Conservation (phyloP, 2,888 invertebrate species). For the Torymus tubicola region DNA sequence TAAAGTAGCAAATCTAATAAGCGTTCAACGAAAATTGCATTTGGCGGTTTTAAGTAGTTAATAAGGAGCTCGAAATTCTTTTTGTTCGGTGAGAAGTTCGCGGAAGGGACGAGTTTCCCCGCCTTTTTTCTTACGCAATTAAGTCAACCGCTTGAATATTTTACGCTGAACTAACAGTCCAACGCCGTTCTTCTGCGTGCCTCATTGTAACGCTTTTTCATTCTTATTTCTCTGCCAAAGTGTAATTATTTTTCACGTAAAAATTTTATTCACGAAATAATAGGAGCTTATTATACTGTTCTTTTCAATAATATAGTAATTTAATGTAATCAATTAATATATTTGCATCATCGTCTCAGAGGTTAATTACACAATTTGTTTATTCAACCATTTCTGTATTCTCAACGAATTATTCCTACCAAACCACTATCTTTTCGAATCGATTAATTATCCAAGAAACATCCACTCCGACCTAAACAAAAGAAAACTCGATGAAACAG, state of each 20-base stretch:
- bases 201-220: constrained; percentile 7
- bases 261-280: not conserved
- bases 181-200: not conserved
- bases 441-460: too few species aligned
- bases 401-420: too few species aligned
- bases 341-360: too few species aligned
- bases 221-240: not conserved
- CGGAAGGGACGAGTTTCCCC: constrained; percentile 48
- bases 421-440: too few species aligned
- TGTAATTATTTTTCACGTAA: not conserved
- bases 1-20: constrained; percentile 19
- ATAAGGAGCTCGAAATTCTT: constrained; percentile 23
- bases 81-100: constrained; percentile 18
- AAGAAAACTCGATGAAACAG: constrained; percentile 38
- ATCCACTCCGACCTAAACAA: not conserved
- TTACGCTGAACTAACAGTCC: constrained; percentile 58
- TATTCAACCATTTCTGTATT: too few species aligned
- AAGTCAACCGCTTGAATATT: constrained; percentile 66
- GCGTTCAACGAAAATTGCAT: constrained; percentile 32
- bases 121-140: constrained; percentile 61
- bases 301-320: too few species aligned
- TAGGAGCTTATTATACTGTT: too few species aligned
- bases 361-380: too few species aligned
- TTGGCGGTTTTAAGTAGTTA: constrained; percentile 8
- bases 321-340: too few species aligned